phyloP scores from a whole-genome alignment of 2,888 invertebrate genomes.

The Harpagoxenus sublaevis region DNA sequence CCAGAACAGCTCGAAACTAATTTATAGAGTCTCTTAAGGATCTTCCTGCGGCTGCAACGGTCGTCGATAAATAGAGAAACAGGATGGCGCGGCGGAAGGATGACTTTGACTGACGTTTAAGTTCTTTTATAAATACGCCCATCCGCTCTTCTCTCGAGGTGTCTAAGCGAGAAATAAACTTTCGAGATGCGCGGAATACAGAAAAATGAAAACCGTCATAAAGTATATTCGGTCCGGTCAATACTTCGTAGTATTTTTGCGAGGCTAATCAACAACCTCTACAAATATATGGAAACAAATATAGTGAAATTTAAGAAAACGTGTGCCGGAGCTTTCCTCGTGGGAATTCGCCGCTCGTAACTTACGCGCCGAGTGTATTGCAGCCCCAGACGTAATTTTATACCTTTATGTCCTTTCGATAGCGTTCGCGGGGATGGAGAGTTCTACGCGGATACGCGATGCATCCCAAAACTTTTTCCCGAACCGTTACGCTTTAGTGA shows the following conservation, averaged over 20 bases:
- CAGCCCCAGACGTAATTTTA: slow-evolving; percentile 26
- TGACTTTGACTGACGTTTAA: slow-evolving; percentile 57
- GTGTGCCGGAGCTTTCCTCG: background rate
- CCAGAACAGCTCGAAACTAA: slow-evolving; percentile 63
- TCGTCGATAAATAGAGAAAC: slow-evolving; percentile 34
- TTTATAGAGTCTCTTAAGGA: slow-evolving; percentile 68
- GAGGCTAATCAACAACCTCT: background rate
- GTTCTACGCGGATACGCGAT: slow-evolving; percentile 11
- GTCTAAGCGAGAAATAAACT: slow-evolving; percentile 19
- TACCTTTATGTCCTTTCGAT: slow-evolving; percentile 41
- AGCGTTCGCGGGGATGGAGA: background rate
- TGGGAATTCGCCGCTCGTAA: slow-evolving; percentile 28
- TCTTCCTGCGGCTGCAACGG: slow-evolving; percentile 11
- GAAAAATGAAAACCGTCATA: background rate
- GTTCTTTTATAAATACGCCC: slow-evolving; percentile 55
- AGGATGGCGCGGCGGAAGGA: slow-evolving; percentile 22
- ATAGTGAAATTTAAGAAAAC: background rate
- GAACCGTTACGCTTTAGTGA: slow-evolving; percentile 50
- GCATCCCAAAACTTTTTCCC: slow-evolving; percentile 48
- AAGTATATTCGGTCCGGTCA: background rate
- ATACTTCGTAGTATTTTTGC: background rate
- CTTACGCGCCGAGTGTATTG: slow-evolving; percentile 21
- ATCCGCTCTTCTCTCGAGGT: background rate
- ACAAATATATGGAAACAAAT: background rate
- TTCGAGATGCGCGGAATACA: background rate